phyloP scores from a whole-genome alignment of 2,113 vertebrate species.

The Cyanistes caeruleus region DNA sequence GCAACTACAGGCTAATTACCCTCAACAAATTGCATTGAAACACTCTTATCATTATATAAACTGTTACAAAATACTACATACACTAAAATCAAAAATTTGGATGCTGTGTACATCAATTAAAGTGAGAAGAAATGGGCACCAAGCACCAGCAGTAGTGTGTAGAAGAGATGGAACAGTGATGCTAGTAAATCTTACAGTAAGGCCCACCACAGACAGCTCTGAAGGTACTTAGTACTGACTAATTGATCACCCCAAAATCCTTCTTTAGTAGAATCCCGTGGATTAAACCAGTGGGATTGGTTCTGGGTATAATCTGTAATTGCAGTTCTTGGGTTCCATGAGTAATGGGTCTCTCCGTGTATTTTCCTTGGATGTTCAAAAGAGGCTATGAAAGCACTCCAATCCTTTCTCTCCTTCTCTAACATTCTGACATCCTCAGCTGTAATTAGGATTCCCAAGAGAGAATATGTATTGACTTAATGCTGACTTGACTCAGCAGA shows the following conservation, averaged over 20 bases:
- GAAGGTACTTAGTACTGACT: background rate
- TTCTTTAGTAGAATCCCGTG: background rate
- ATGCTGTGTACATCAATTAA: background rate
- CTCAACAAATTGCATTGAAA: background rate
- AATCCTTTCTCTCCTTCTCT: background rate
- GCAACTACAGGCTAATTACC: background rate
- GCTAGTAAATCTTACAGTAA: background rate
- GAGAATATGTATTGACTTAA: background rate
- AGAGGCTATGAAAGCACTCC: background rate
- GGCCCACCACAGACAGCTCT: background rate
- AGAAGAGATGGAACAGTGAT: background rate
- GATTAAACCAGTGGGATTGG: background rate
- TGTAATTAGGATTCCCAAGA: background rate
- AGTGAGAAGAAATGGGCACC: background rate
- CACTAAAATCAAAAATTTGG: background rate
- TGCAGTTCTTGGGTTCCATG: background rate
- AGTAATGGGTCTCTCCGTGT: background rate
- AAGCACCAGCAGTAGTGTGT: background rate
- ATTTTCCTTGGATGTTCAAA: background rate
- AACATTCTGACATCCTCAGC: background rate
- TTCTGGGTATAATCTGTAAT: background rate
- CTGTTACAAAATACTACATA: background rate
- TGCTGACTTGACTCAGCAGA: conserved; percentile 40
- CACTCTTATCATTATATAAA: background rate
- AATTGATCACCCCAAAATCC: background rate